A percentile compares a stretch with the other conserved stretches of the same genome.
Conservation (phyloP, 2,797 vertebrate genomes). For the Anguilla marmorata region DNA sequence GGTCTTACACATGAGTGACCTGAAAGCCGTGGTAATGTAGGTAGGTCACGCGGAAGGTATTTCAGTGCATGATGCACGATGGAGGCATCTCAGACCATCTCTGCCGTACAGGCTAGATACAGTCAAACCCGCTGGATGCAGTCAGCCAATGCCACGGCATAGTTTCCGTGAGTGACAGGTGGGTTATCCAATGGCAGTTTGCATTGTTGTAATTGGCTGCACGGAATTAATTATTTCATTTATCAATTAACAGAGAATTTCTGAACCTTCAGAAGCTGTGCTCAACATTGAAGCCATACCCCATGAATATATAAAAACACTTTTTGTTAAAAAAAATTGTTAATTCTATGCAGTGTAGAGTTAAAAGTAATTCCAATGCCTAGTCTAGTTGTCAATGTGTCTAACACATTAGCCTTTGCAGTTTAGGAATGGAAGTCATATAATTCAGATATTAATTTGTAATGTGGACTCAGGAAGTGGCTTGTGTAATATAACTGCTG, state of each 20-base stretch:
- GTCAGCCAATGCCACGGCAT: neutral
- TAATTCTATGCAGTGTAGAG: too few relatives aligned
- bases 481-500: too few relatives aligned
- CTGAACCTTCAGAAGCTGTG: neutral
- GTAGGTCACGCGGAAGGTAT: neutral
- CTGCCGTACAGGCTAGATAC: neutral
- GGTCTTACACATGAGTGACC: neutral
- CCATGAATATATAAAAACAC: conserved; percentile 5
- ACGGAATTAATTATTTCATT: neutral
- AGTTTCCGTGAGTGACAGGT: neutral
- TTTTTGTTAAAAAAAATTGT: too few relatives aligned
- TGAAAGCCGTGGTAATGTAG: conserved; percentile 1
- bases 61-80: neutral
- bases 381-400: neutral
- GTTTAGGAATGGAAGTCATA: too few relatives aligned
- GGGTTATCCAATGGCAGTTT: neutral
- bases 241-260: neutral
- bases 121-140: neutral
- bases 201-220: neutral
- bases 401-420: neutral
- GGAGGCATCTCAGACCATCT: neutral
- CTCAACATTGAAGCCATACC: neutral
- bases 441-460: too few relatives aligned
- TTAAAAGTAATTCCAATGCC: neutral
- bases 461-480: too few relatives aligned